Base-by-base conservation (phyloP, 2,888 invertebrate species). In the Theretra japonica region DNA sequence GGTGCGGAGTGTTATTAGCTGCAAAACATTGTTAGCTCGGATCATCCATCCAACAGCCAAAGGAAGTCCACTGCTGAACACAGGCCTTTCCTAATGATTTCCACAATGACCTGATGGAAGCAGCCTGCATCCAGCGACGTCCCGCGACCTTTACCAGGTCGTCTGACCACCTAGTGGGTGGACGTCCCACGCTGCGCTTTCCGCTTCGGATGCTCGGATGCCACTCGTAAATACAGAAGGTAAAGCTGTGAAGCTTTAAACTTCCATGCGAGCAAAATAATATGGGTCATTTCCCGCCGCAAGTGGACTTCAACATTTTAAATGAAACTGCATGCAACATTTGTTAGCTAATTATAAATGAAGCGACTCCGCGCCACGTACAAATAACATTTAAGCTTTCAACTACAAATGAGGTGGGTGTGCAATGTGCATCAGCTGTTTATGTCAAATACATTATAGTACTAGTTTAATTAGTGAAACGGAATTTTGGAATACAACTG, bases 221-320 rank as follows among this genome's bases (percentile, higher is more conserved):
- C n/a, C 30, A 19, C 48, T 59, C 73, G 71, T 56, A 75, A 74
- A 73, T 75, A 74, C 75, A 71, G 71, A 73, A 76, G 74, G 72
- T 75, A 79, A 73, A 65, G 68, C 74, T 41, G 73, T 62, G 75
- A 53, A 75, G 73, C 70, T 68, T 70, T 56, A 70, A 71, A 75
- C 65, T 71, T 59, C 65, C 68, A 50, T 74, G 72, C 57, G 73
- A 58, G 70, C 75, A 75, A 72, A 77, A 74, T 78, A 77, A 79
- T 76, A 78, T 78, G 78, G 78, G 79, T 81, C 75, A 80, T 81
- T 81, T 82, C 76, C 74, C 73, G 76, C 75, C 74, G 25, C 75
- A 73, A 81, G 76, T 76, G 75, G 74, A 79, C 76, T 76, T 73
- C 17, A 48, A 75, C 72, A 74, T 74, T 79, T 76, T 75, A 77